Base-by-base conservation (phyloP, 2,888 invertebrate genomes). In the Cancer borealis region DNA sequence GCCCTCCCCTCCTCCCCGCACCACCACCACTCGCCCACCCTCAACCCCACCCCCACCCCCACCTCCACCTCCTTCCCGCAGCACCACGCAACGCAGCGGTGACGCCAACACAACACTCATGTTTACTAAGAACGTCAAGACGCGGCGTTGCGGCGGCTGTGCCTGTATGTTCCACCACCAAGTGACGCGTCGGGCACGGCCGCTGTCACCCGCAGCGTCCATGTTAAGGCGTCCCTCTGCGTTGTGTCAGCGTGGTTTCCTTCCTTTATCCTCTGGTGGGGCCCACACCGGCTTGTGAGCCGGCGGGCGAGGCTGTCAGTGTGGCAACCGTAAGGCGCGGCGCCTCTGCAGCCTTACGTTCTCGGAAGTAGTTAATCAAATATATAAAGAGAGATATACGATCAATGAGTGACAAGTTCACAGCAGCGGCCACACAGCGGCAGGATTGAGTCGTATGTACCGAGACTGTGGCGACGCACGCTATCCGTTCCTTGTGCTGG, bases 231-330 rank as follows among this genome's bases (percentile, higher is more conserved):
- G 84, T 30, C 30, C 30, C 84, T 39, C 84, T 30, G 84, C 84
- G 39, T 84, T 84, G 84, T 30, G 84, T 84, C 39, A 12, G 14
- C 39, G 10, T 39, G 14, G 39, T 10, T 39, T 39, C 84, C 39
- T 84, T 14, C 84, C 84, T 39, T 5, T 84, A 39, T 14, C 17
- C 84, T 17, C 39, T 39, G 84, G 84, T 39, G 84, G 84, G 84
- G 84, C 84, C 84, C 39, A 39, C 26, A 26, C 26, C 26, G 60
- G 21, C 60, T 21, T 60, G 60, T 60, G 4, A 21, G 60, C 60
- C 21, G 60, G 60, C 73, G 73, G 73, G 73, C 73, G 73, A 73
- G 73, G 73, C 73, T 73, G 73, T 73, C 73, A 73, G 73, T 73
- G 73, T 73, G 73, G 8, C 73, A 73, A 26, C n/a, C 73, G n/a